Evolutionary conservation across 2,797 vertebrate genomes (phyloP), one percentile per base, ranked within the genome.

Genomic region (Orientallactaga sibirica): DNA sequence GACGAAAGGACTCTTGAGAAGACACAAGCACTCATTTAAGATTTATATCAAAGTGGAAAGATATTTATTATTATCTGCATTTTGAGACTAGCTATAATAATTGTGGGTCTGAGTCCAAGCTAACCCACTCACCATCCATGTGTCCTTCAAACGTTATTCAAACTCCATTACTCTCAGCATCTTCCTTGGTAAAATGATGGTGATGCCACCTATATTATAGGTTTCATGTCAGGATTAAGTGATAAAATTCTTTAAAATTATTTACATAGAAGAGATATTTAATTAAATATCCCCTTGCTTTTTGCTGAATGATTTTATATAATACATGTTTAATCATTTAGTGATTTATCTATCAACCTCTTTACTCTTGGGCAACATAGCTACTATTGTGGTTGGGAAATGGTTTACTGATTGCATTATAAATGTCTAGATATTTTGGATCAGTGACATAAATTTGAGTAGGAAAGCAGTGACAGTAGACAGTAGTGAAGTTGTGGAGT

Each of bases 81-180:
- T 94, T 86, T 70, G 48, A 73, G 41, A 94, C 29, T 86, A 64
- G 10, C 15, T 68, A 82, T 81, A 91, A 20, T 12, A 82, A 25
- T 90, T 90, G 19, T 95, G 73, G 92, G 48, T 62, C 93, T 68
- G 24, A 83, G 9, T 86, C n/a, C 89, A 96, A 77, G 20, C 80
- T 73, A 52, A 85, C 19, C 67, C 78, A 25, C 25, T 94, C 73
- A 75, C 10, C 37, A 74, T 71, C 67, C 52, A 71, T 70, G 58
- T 90, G 92, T 96, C 76, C 67, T 93, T 61, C 64, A 48, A 82
- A 95, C 94, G 66, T 78, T 94, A 94, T 70, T 96, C 86, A 90
- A 93, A 90, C 15, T 62, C 20, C 24, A 86, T 94, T 90, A 84
- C 33, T 95, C 19, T 94, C 41, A 92, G 22, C 93, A 88, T 88